phyloP scores from a whole-genome alignment of 2,113 vertebrate genomes.

The Calidris pygmaea region DNA sequence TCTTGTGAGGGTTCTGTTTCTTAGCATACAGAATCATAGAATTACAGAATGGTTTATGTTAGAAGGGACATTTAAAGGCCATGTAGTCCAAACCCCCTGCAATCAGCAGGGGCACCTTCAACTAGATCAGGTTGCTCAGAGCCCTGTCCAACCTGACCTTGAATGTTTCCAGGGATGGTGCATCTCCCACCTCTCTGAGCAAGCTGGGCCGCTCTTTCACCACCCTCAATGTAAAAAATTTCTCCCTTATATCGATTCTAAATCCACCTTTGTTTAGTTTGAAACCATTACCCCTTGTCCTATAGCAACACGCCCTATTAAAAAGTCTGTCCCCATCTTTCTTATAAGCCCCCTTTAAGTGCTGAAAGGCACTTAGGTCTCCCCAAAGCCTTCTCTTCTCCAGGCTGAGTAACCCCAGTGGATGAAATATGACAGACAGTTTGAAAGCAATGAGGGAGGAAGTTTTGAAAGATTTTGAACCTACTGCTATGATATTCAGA shows the following conservation, averaged over 20 bases:
- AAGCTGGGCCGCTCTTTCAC: neutral
- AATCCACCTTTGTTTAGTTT: neutral
- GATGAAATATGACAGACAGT: neutral
- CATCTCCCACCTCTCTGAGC: neutral
- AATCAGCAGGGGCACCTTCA: neutral
- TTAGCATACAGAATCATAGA: neutral
- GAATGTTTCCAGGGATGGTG: neutral
- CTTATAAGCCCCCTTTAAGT: neutral
- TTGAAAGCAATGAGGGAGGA: neutral
- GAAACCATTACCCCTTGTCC: neutral
- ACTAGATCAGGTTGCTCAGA: neutral
- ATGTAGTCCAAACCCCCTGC: accelerated
- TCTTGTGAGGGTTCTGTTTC: neutral
- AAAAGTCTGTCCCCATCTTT: neutral
- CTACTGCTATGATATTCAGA: neutral
- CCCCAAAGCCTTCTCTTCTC: neutral
- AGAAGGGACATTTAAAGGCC: neutral
- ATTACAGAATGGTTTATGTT: neutral
- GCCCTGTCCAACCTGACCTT: neutral
- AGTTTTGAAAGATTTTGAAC: neutral
- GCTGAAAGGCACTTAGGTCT: neutral
- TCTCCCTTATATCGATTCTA: neutral
- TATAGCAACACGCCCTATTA: neutral
- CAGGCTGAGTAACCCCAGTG: neutral
- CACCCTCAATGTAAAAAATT: accelerated